Conservation (phyloP, 2,888 invertebrate genomes). For the Cordilura impudica region DNA sequence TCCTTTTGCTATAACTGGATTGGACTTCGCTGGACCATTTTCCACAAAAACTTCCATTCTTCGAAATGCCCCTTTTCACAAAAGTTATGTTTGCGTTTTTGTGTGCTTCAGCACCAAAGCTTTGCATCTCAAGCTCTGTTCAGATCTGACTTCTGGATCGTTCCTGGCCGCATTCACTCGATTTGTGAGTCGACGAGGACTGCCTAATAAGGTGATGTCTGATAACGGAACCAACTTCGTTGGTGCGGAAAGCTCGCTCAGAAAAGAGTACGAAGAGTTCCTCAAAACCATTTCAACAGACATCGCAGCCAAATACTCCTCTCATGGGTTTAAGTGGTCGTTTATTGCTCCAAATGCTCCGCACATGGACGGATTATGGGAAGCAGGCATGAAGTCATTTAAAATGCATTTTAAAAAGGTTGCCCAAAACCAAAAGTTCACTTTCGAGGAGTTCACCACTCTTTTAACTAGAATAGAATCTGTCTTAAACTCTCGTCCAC, state of each 20-base stretch:
- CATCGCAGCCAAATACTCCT: not conserved
- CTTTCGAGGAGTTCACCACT: constrained; percentile 43
- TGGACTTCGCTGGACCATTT: constrained; percentile 57
- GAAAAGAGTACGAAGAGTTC: not conserved
- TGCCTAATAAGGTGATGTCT: constrained; percentile 30
- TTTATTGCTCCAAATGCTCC: constrained; percentile 19
- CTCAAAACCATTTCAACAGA: not conserved
- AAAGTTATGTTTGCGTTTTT: constrained; percentile 42
- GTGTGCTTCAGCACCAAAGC: constrained; percentile 42
- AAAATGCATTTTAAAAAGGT: constrained; percentile 40
- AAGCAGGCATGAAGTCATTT: constrained; percentile 36
- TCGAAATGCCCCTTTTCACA: constrained; percentile 7
- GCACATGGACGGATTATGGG: constrained; percentile 46
- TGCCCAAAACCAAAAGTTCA: not conserved
- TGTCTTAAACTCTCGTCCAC: constrained; percentile 1
- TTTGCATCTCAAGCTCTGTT: constrained; percentile 37
- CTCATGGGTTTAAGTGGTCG: not conserved
- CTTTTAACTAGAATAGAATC: constrained; percentile 10
- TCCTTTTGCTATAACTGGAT: constrained; percentile 32
- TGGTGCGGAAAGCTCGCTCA: not conserved
- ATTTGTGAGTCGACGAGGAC: constrained; percentile 45
- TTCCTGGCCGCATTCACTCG: constrained; percentile 43
- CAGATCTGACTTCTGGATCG: constrained; percentile 25
- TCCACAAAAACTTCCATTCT: constrained; percentile 33
- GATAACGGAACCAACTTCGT: constrained; percentile 20